Evolutionary conservation across 2,113 vertebrate species (phyloP), one percentile per base, ranked within the genome.

Genomic region (Stegastes partitus): DNA sequence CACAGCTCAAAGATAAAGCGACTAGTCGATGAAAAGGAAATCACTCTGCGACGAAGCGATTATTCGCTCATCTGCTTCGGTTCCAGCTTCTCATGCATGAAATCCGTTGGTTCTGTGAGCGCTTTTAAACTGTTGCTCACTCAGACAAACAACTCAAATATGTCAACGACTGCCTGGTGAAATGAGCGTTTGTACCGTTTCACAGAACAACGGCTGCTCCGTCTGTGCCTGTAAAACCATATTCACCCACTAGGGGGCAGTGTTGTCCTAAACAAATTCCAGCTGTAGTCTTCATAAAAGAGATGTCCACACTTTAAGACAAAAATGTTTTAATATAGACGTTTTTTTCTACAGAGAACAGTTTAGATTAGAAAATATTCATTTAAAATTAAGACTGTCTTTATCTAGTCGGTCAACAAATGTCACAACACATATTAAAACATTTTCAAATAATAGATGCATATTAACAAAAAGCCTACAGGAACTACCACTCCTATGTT

Each of bases 311-410:
- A 21, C 0, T 70, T 31, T 45, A 86, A 62, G 65, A 78, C 62
- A 89, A 82, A 81, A 76, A n/a, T 19, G n/a, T 77, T 92, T 92
- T 93, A 91, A 71, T 89, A 71, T 68, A 78, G 44, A 31, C 2
- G 50, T 57, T 74, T 76, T 57, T 67, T 56, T 44, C 47, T 64
- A 79, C 67, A 84, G 51, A 72, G 34, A 74, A 76, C 75, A 72
- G 26, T 71, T 89, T 26, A 42, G 68, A 84, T 91, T 88, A 88
- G 68, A 86, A 89, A 90, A 86, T 2, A 53, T 62, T 53, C 42
- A 81, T 73, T 68, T 56, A 74, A 63, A 68, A 56, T 71, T 34
- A 74, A 21, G 12, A 70, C 70, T 55, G 47, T n/a, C 4, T 66
- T 45, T 7, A 49, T 54, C 26, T 72, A 83, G 14, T 50, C 53